Evolutionary conservation across 2,113 vertebrate species (phyloP), one percentile per base, ranked within the genome.

Genomic region (Xiphophorus couchianus): DNA sequence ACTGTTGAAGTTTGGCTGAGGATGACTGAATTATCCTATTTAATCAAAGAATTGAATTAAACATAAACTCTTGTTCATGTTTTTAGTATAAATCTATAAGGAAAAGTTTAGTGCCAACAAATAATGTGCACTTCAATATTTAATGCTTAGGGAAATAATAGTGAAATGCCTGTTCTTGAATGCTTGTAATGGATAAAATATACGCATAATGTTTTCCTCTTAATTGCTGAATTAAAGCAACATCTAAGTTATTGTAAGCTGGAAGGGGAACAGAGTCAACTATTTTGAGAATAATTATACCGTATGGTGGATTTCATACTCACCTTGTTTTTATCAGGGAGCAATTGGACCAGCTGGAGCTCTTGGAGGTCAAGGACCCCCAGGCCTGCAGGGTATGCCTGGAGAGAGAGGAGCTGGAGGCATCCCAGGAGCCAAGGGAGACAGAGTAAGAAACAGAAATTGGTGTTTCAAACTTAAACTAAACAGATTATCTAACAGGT

Each of bases 351-450:
- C 97, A 0, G 84, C 89, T 3, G 98, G 98, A 11, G 87, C 94
- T 75, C 58, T 81, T 13, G 97, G 98, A 7, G 84, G 95, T 68
- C 97, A 97, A 86, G 98, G 98, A 3, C 96, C 97, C 63, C 96
- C 97, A 0, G 98, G 98, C 54, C 95, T 99, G 33, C 98, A 99
- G 90, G 98, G 98, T 33, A 99, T 99, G 98, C 98, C 98, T 0
- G 98, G 98, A 0, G 98, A 99, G 92, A 95, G 98, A 84, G 98
- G 98, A 94, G 78, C 95, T 1, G 94, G 95, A 10, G 98, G 98
- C 2, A 98, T 99, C 3, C 69, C 95, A 0, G 98, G 98, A 44
- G 87, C 98, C 80, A 99, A 99, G 88, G 98, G 98, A 78, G 97
- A 99, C 93, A 93, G 98, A 94, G 98, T 99, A 79, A 96, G 97